Evolutionary conservation across 2,797 vertebrate species (phyloP), one percentile per base, ranked within the genome.

Genomic region (Liparis tanakae): DNA sequence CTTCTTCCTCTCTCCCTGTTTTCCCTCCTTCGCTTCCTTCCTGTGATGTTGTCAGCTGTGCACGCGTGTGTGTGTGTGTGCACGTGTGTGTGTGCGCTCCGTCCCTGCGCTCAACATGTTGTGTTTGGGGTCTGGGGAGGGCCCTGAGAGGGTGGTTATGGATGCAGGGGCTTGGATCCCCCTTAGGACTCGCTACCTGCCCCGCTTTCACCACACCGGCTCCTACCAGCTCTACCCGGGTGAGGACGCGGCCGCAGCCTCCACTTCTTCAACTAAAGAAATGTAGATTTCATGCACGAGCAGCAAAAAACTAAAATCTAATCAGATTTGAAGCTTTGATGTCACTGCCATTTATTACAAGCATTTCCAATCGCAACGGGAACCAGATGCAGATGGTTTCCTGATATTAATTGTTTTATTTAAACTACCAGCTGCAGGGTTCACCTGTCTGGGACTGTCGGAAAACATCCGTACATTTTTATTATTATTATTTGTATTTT

Each of bases 211-310:
- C 82, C 94, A 97, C 93, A 96, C 96, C 67, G 98, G 98, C 88
- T 98, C 96, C 79, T 99, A 99, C 67, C 97, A 95, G 93, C 96
- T 99, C 30, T 95, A 95, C 84, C 96, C 96, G 97, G 98, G 98
- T 99, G 96, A 97, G 83, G 94, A 94, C 50, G 39, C 51, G 55
- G 50, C 58, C 37, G 25, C 59, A 64, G 48, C 37, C 58, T 59
- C 46, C 22, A 18, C 13, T 15, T 43, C n/a, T 75, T 48, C 6
- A 43, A 4, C 6, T 20, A 22, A 9, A 41, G 15, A 53, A 61
- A 44, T 37, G 1, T 10, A n/a, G n/a, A 50, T 30, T 69, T 63
- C 37, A 59, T 36, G 0, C 54, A 36, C 22, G 15, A 39, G 10
- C 18, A 74, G 44, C 6, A 63, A 17, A 37, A 8, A 15, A 46